Percentiles rank a stretch among this genome's conserved stretches.
phyloP scores from a whole-genome alignment of 2,888 invertebrate species.

The Epiblema foenella region DNA sequence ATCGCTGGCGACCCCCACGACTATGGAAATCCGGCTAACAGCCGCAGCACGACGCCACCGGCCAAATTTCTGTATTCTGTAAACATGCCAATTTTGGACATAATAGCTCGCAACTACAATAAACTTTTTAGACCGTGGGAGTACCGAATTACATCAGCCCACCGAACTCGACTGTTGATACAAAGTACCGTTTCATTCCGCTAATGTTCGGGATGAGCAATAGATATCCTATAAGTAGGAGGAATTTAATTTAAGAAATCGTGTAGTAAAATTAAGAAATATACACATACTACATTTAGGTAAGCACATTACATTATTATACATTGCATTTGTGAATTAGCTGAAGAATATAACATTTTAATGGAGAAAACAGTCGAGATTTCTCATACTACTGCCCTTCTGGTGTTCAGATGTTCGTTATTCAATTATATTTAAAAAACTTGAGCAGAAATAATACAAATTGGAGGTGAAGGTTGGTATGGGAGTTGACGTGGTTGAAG shows the following conservation, averaged over 20 bases:
- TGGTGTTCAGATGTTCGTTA: no score
- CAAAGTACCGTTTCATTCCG: background rate
- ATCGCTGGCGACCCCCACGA: slow-evolving; percentile 64
- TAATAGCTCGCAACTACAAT: slow-evolving; percentile 64
- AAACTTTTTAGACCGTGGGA: slow-evolving; percentile 54
- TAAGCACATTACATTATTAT: no score
- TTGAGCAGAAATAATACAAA: no score
- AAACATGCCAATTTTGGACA: slow-evolving; percentile 63
- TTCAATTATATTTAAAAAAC: no score
- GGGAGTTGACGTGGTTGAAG: no score
- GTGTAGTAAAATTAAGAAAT: background rate
- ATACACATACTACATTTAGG: no score
- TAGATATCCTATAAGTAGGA: background rate
- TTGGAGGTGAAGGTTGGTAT: no score
- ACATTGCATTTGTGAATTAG: no score
- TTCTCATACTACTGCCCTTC: no score
- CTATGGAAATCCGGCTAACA: slow-evolving; percentile 70
- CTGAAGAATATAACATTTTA: no score
- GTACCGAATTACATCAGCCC: slow-evolving; percentile 42
- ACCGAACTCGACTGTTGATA: slow-evolving; percentile 23
- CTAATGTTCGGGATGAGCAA: background rate
- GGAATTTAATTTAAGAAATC: background rate
- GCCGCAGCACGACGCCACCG: slow-evolving; percentile 62
- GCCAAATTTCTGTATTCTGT: slow-evolving; percentile 63
- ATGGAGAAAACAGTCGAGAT: no score